phyloP scores from a whole-genome alignment of 1,140 invertebrate genomes.

The Brachystomella parvula region DNA sequence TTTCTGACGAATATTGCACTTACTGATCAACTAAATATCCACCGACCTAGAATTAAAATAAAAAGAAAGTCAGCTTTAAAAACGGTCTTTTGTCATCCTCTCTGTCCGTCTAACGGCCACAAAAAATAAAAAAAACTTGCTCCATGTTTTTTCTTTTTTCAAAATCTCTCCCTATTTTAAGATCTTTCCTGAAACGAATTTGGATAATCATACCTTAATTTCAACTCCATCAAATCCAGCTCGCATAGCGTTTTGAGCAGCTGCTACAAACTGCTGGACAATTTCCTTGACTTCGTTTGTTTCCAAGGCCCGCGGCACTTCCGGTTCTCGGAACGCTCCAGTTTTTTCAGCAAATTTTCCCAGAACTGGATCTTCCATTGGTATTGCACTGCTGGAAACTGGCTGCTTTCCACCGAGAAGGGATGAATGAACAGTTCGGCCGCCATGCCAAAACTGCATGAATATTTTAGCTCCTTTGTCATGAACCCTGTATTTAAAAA shows the following conservation, averaged over 20 bases:
- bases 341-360: background rate
- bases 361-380: background rate
- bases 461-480: background rate
- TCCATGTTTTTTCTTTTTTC: too few relatives aligned
- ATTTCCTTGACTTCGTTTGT: background rate
- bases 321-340: background rate
- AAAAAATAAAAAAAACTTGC: too few relatives aligned
- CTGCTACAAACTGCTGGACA: background rate
- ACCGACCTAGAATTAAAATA: background rate
- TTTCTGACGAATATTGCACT: too few relatives aligned
- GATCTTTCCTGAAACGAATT: too few relatives aligned
- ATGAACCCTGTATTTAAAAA: constrained; percentile 1
- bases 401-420: background rate
- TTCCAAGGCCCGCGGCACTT: background rate
- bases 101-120: too few relatives aligned
- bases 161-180: too few relatives aligned
- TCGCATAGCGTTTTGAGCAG: background rate
- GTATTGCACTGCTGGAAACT: background rate
- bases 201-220: too few relatives aligned
- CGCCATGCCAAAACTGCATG: constrained; percentile 3
- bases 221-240: constrained; percentile 5
- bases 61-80: too few relatives aligned
- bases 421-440: background rate
- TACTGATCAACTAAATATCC: constrained; percentile 1
- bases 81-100: too few relatives aligned